Evolutionary conservation across 1,140 invertebrate species (phyloP), one percentile per base, ranked within the genome.

Genomic region (Diprion similis): DNA sequence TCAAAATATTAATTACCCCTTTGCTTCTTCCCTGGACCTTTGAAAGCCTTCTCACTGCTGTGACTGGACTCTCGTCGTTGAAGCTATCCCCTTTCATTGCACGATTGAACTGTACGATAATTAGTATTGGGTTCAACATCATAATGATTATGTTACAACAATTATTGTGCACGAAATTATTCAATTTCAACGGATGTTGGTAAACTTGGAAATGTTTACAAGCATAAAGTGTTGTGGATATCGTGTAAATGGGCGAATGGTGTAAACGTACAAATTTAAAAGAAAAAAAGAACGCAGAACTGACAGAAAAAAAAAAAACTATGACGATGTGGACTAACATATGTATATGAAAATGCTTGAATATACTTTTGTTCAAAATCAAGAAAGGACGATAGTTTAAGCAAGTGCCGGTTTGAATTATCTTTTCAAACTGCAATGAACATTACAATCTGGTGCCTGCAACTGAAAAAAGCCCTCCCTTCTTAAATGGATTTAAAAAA

Each of bases 291-390:
- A 67, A 72, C 3, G 47, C 71, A 71, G 46, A 72, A 78, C 59
- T 75, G 46, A 17, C 69, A 46, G 37, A 51, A 18, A 74, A 65
- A 66, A 15, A 66, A 65, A 72, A 47, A 75, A 73, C 71, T 74
- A 46, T 70, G 45, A 70, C 59, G 71, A 85, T 83, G 81, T 85
- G 85, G 80, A 85, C 83, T 79, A 80, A 85, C 76, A 80, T 80
- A 83, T 82, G 80, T 84, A 82, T 59, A 15, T 15, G n/a, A 59
- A 85, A 85, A 86, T 83, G 85, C 85, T 87, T 86, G 76, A 84
- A 77, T 66, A 77, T 79, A 87, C 83, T 86, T 87, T 87, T 86
- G 85, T 87, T 87, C 80, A 85, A 81, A 83, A 85, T 86, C 81
- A 81, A 84, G 73, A 80, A 71, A 85, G 82, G 84, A 82, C 82